These are phyloP conservation scores for Tenualosa thibaudeaui DNA, from an alignment of 2,797 vertebrate genomes.

Conservation along the genomic window DNA sequence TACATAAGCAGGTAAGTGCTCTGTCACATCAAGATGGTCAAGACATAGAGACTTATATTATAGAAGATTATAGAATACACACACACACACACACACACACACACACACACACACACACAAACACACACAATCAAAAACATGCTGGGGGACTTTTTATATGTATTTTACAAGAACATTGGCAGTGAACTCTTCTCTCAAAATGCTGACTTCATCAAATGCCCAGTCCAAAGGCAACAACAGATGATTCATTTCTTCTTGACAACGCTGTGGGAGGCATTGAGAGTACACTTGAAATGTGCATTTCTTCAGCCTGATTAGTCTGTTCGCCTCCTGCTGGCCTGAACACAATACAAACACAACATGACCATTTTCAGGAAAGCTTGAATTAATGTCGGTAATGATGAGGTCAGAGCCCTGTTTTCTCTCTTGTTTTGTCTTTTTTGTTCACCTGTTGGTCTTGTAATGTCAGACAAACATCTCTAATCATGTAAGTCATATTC, in stretches of 20 bases:
- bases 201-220: background rate
- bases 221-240: constrained; percentile 15
- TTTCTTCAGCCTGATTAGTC: constrained; percentile 9
- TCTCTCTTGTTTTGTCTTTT: background rate
- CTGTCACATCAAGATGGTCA: background rate
- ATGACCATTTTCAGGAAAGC: background rate
- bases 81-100: constrained; percentile 2
- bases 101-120: constrained; percentile 21
- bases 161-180: constrained; percentile 21
- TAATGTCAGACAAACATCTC: background rate
- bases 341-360: background rate
- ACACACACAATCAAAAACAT: constrained; percentile 18
- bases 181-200: constrained; percentile 32
- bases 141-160: constrained; percentile 27
- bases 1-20: background rate
- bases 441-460: background rate
- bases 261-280: constrained; percentile 17
- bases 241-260: constrained; percentile 42
- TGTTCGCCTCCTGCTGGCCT: background rate
- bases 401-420: background rate
- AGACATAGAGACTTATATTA: background rate
- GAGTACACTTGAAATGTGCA: constrained; percentile 18
- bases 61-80: background rate
- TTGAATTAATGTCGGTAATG: background rate
- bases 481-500: background rate